Base-by-base conservation (phyloP, 2,888 invertebrate genomes). In the Ypsolopha scabrella region DNA sequence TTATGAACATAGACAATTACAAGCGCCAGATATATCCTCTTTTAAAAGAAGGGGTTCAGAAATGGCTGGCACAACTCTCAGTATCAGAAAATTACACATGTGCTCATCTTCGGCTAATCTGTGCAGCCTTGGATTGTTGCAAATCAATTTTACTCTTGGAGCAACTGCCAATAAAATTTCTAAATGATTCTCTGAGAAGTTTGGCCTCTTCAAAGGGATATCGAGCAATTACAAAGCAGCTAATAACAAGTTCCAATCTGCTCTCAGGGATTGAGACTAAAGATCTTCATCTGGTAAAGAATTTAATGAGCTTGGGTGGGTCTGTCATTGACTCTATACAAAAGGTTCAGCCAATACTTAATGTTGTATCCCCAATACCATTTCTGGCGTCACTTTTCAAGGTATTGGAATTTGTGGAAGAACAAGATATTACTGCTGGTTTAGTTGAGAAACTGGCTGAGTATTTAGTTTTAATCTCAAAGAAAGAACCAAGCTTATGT, bases 51-150 rank as follows among this genome's bases (percentile, higher is more conserved):
- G 86, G 85, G 1, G 59, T 77, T 1, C 70, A 72, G 49, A 89
- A 89, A 67, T 89, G 88, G 88, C 62, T 79, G 14, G 66, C 63
- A 8, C 89, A 88, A 62, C 60, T 86, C 39, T 66, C 72, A 44
- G 65, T 64, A 44, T 65, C 76, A 47, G 73, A 78, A 9, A 63
- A 61, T 33, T 88, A 80, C 59, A 80, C 81, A n/a, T 87, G 79
- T 57, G 82, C 73, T 4, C 85, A 87, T 67, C 62, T 86, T 33
- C 67, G 79, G 9, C 62, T 82, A 7, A 54, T 80, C 10, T 76
- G 78, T 55, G 73, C 86, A 6, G 68, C 69, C 46, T 57, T 87
- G 44, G 77, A 82, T 54, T 83, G 81, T 54, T 79, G 77, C 53
- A 72, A 70, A 55, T 75, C 72, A 47, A 66, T 80, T 7, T 56